Conservation (phyloP, 2,113 vertebrate genomes). For the Artemisiospiza belli region DNA sequence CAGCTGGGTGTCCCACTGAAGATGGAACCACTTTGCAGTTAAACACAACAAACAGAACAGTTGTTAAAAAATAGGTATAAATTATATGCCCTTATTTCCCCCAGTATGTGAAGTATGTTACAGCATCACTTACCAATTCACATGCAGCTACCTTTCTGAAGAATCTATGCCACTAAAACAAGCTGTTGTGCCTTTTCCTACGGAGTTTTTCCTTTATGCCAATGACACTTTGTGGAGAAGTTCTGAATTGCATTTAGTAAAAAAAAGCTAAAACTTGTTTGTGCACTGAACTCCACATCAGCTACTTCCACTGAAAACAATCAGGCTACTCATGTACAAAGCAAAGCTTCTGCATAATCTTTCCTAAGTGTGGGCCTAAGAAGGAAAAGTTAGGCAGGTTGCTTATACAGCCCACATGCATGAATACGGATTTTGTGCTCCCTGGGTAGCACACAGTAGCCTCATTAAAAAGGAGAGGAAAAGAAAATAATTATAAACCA, state of each 20-base stretch:
- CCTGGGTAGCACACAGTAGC: neutral
- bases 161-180: neutral
- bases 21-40: neutral
- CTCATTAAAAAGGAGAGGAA: constrained; percentile 2
- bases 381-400: constrained; percentile 36
- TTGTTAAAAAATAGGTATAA: neutral
- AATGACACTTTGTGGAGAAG: constrained; percentile 69
- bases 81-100: neutral
- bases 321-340: neutral
- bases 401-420: neutral
- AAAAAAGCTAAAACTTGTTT: neutral
- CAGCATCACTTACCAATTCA: neutral
- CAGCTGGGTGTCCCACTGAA: neutral
- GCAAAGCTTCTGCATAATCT: constrained; percentile 8
- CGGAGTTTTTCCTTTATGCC: constrained; percentile 47
- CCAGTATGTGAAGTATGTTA: neutral
- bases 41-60: neutral
- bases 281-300: neutral
- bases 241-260: constrained; percentile 46
- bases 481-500: constrained; percentile 41
- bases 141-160: neutral
- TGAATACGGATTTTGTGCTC: constrained; percentile 21
- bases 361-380: constrained; percentile 1
- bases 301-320: constrained; percentile 12
- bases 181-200: neutral